Conservation (phyloP, 2,113 vertebrate species). For the Oenanthe oenanthe region DNA sequence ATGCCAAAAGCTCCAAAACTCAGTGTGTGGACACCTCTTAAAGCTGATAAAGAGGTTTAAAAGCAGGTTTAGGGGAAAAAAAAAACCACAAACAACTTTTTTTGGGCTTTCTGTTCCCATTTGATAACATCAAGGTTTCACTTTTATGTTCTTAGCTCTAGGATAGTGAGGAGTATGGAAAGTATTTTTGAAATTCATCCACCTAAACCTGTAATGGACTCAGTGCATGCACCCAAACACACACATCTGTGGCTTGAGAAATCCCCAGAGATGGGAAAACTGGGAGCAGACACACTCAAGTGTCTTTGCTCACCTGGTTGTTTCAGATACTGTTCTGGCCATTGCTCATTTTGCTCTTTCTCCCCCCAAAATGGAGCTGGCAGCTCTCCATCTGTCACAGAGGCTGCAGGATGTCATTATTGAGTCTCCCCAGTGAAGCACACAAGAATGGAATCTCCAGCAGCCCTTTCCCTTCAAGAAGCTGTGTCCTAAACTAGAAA, state of each 20-base stretch:
- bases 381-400: background rate
- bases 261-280: background rate
- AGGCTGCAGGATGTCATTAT: background rate
- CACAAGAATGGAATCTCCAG: background rate
- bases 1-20: background rate
- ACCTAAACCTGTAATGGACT: fast-evolving
- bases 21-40: background rate
- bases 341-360: background rate
- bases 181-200: background rate
- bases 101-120: background rate
- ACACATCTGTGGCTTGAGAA: background rate
- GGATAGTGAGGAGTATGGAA: background rate
- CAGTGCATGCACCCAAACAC: background rate
- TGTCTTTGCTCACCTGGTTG: background rate
- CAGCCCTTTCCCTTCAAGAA: background rate
- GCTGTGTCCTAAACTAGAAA: background rate
- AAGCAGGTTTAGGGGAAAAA: background rate
- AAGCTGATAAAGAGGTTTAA: background rate
- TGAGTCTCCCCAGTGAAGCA: background rate
- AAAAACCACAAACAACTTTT: no score
- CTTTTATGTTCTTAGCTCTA: background rate
- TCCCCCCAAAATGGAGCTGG: background rate
- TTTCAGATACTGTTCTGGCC: background rate
- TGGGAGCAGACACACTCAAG: background rate
- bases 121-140: background rate